Evolutionary conservation across 2,113 vertebrate genomes (phyloP).

Genomic region (Erythrocercus mccallii): DNA sequence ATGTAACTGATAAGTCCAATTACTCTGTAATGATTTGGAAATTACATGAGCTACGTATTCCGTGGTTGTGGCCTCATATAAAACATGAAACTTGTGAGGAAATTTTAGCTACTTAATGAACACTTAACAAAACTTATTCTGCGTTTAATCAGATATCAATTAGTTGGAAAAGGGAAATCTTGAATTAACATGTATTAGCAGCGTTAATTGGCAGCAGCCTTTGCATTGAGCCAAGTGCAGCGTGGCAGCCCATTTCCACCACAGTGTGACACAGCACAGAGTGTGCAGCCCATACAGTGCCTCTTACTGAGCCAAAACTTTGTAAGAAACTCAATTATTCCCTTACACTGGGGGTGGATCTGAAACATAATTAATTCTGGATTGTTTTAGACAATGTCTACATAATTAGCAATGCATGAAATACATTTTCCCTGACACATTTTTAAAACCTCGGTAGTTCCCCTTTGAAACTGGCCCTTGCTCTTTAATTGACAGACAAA

Average conservation of each 20-base stretch:
- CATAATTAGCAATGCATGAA: constrained; percentile 12
- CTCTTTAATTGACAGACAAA: constrained; percentile 48
- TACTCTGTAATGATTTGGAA: constrained; percentile 62
- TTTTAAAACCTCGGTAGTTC: constrained; percentile 32
- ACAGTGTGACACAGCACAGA: not conserved
- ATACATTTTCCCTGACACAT: not conserved
- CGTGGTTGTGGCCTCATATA: constrained; percentile 45
- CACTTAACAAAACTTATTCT: constrained; percentile 37
- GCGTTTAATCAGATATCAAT: constrained; percentile 51
- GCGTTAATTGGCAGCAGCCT: constrained; percentile 53
- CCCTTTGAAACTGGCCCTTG: constrained; percentile 37
- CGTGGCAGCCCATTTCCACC: not conserved
- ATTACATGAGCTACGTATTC: constrained; percentile 57
- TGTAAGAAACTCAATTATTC: constrained; percentile 28
- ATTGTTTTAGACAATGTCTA: constrained; percentile 27
- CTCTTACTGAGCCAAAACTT: not conserved
- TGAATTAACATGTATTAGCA: constrained; percentile 56
- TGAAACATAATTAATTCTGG: constrained; percentile 20
- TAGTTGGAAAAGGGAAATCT: constrained; percentile 45
- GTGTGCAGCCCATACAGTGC: not conserved
- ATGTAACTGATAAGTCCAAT: constrained; percentile 67
- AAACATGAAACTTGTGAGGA: constrained; percentile 30
- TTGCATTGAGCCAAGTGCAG: not conserved
- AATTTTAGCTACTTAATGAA: constrained; percentile 57
- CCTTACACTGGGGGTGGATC: not conserved